phyloP scores from a whole-genome alignment of 2,113 vertebrate genomes.

The Melierax canorus region DNA sequence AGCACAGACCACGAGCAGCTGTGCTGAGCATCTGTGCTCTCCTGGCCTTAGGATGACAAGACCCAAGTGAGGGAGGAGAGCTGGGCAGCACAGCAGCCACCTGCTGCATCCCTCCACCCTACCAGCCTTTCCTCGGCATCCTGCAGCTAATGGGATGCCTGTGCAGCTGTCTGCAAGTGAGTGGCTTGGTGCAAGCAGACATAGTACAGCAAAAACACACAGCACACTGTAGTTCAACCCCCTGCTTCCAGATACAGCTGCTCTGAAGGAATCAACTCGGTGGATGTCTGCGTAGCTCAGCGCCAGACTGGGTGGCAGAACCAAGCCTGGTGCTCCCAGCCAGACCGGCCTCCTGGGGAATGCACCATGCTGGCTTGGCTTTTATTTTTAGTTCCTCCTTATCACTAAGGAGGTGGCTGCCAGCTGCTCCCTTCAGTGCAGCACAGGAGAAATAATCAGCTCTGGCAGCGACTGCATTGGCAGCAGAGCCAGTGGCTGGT shows the following conservation, averaged over 20 bases:
- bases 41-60: background rate
- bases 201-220: background rate
- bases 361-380: background rate
- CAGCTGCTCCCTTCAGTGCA: background rate
- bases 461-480: background rate
- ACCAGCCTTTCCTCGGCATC: background rate
- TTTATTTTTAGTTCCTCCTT: background rate
- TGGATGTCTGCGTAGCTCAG: background rate
- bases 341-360: background rate
- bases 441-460: background rate
- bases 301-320: background rate
- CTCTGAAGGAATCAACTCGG: fast-evolving
- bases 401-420: background rate
- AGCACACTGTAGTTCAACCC: background rate
- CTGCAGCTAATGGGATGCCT: background rate
- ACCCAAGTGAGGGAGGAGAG: background rate
- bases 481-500: background rate
- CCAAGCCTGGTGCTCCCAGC: background rate
- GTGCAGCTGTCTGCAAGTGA: background rate
- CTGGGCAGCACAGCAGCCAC: fast-evolving
- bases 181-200: background rate
- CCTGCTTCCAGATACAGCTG: background rate
- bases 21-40: background rate
- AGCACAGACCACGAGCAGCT: background rate
- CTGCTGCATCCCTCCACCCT: background rate